Percentiles rank a stretch among this genome's conserved stretches.
Evolutionary conservation across 2,113 vertebrate species (phyloP).

Genomic region (human): GRCh38 chr4:187900501-187901000

Average conservation of each 20-base stretch:
- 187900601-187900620: neutral
- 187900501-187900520: neutral
- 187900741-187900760: neutral
- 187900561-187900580: neutral
- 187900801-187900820: neutral
- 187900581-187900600: neutral
- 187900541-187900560: neutral
- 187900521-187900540: neutral
- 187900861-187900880: neutral
- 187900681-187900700: neutral
- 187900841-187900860: neutral
- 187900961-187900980: neutral
- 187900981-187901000: neutral
- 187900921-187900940: neutral
- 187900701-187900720: too few species aligned
- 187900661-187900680: neutral
- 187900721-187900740: neutral
- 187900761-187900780: neutral
- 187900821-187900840: neutral
- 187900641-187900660: neutral
- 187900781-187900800: neutral
- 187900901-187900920: neutral
- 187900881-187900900: neutral
- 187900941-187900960: neutral
- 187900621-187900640: neutral